These are phyloP conservation scores for Pipistrellus pipistrellus DNA, from an alignment of 2,797 vertebrate species.

Conservation along the genomic window DNA sequence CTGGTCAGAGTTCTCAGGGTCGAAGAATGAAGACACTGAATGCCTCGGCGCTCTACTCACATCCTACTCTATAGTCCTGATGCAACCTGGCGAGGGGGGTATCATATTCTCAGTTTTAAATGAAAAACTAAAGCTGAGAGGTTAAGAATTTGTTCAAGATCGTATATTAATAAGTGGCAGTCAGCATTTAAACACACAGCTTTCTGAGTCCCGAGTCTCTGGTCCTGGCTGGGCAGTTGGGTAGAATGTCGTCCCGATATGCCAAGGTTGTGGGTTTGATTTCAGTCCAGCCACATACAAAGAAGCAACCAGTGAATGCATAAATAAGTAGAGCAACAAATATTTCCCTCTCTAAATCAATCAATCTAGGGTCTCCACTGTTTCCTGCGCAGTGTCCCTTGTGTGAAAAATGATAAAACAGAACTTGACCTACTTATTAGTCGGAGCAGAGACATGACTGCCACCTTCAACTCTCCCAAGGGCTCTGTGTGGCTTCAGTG, in stretches of 20 bases:
- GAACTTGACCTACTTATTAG: not conserved
- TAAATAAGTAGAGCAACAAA: not conserved
- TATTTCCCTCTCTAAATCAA: not conserved
- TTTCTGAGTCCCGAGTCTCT: not conserved
- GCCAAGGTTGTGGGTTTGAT: not conserved
- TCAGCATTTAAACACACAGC: not conserved
- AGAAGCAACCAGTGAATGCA: not conserved
- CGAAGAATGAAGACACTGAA: not conserved
- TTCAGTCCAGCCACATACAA: not conserved
- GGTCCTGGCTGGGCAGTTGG: not conserved
- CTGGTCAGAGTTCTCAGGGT: not conserved
- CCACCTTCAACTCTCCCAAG: not conserved
- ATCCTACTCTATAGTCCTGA: not conserved
- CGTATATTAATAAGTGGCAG: not conserved
- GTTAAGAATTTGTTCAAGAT: constrained; percentile 1
- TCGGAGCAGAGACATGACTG: not conserved
- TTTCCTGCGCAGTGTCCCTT: not conserved
- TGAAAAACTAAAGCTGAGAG: constrained; percentile 14
- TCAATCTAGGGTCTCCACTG: not conserved
- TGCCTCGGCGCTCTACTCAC: not conserved
- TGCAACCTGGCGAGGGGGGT: not conserved
- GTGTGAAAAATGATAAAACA: not conserved
- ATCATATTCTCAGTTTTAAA: not conserved
- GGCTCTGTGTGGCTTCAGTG: not conserved
- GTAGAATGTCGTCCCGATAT: fast-evolving